Percentiles rank a stretch among this genome's conserved stretches.
phyloP scores from a whole-genome alignment of 1,140 invertebrate species.

The Magallana angulata region DNA sequence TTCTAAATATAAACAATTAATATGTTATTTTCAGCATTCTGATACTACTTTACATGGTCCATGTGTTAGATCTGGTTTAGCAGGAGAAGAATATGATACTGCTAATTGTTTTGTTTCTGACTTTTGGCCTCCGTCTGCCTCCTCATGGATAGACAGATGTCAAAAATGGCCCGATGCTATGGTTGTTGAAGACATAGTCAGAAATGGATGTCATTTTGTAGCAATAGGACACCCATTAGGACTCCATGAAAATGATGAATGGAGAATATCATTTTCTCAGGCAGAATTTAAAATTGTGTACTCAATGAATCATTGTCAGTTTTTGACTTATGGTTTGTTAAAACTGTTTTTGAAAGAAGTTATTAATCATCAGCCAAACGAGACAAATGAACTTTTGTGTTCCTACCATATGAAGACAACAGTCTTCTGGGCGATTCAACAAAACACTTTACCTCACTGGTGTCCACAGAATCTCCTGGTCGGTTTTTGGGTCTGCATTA shows the following conservation, averaged over 20 bases:
- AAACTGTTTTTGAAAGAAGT: constrained; percentile 2
- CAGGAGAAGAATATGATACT: neutral
- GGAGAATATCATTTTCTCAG: neutral
- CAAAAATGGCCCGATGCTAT: neutral
- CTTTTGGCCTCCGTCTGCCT: neutral
- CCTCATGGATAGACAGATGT: neutral
- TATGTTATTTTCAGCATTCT: neutral
- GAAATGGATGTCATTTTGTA: neutral
- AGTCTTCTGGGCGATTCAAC: neutral
- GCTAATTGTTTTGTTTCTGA: neutral
- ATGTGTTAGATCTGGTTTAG: neutral
- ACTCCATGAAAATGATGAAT: neutral
- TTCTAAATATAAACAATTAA: neutral
- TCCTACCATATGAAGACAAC: neutral
- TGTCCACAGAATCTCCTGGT: neutral
- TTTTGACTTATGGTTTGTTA: neutral
- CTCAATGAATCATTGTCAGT: neutral
- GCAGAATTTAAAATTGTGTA: neutral
- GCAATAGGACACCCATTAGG: neutral
- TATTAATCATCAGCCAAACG: neutral
- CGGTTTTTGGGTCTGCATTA: neutral
- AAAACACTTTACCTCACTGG: neutral
- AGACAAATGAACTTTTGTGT: neutral
- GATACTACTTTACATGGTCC: neutral
- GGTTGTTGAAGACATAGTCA: neutral